Base-by-base conservation (phyloP, 2,113 vertebrate genomes). In the Gobius niger region DNA sequence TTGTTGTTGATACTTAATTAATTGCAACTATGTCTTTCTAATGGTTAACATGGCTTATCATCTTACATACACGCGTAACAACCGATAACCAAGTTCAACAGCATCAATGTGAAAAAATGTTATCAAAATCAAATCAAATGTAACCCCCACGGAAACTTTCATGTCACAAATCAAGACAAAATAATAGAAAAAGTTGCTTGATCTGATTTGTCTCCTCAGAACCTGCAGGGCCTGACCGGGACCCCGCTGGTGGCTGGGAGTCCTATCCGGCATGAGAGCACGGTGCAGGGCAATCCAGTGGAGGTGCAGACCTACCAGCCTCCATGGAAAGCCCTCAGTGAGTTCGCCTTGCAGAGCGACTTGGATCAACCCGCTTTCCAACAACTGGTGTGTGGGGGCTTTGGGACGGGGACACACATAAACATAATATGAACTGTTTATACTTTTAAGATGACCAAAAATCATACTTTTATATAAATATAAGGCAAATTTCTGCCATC, bases 291-390 rank as follows among this genome's bases (percentile, higher is more conserved):
- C 51, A 96, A 91, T 67, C 94, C 95, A 0, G 95, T 96, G 51
- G 96, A 98, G 89, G 95, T 98, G 47, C 96, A 98, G 91, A 96
- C 94, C 7, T 96, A 96, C 78, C 96, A 98, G 82, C 95, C 96
- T 0, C 95, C 95, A 0, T 98, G 96, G 96, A 98, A 98, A 81
- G 94, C 96, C 0, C 94, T 98, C 69, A 97, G 94, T 70, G 94
- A 97, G 67, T 98, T 98, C 56, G 95, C 96, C 13, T 88, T 97
- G 75, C 95, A 96, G 89, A 96, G 94, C 40, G 95, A 98, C 82
- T 84, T 95, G 90, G 97, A 98, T 74, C 95, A 96, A 53, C 95
- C 94, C 0, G 93, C 95, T 68, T 96, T 96, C 86, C 96, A 95
- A 82, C 95, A 96, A 91, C 89, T 96, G 95, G 96, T 98, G 90